Conservation (phyloP, 2,797 vertebrate genomes). For the Limnodromus scolopaceus region DNA sequence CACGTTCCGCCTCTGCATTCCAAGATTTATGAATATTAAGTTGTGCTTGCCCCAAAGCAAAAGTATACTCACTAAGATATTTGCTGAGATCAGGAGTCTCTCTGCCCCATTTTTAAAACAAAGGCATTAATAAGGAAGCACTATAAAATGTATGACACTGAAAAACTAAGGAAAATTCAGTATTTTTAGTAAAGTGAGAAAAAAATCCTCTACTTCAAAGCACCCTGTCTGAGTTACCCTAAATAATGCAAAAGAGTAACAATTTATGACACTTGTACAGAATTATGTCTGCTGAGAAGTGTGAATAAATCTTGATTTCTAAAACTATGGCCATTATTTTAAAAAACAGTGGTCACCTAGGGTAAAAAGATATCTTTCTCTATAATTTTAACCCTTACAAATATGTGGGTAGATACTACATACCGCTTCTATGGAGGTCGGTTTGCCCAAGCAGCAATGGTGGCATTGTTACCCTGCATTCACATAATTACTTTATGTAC, state of each 20-base stretch:
- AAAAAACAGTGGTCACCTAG: neutral
- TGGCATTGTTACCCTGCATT: neutral
- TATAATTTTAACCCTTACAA: slow-evolving; percentile 21
- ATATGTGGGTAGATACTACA: neutral
- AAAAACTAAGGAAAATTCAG: slow-evolving; percentile 73
- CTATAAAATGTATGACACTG: slow-evolving; percentile 65
- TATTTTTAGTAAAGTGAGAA: slow-evolving; percentile 65
- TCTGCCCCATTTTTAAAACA: slow-evolving; percentile 80
- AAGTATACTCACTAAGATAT: slow-evolving; percentile 81
- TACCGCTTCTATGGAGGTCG: neutral
- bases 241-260: slow-evolving; percentile 60
- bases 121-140: slow-evolving; percentile 77
- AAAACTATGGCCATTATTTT: neutral
- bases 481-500: neutral
- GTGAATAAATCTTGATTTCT: slow-evolving; percentile 2
- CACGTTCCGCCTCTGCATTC: slow-evolving; percentile 74
- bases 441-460: neutral
- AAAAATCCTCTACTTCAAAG: slow-evolving; percentile 59
- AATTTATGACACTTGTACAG: neutral
- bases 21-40: slow-evolving; percentile 83
- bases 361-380: neutral
- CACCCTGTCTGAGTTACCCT: slow-evolving; percentile 30
- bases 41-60: slow-evolving; percentile 82
- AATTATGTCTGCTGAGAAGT: slow-evolving; percentile 11
- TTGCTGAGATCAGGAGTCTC: slow-evolving; percentile 84